These are phyloP conservation scores for Ormyrus pomaceus DNA, from an alignment of 2,888 invertebrate species.

Conservation along the genomic window DNA sequence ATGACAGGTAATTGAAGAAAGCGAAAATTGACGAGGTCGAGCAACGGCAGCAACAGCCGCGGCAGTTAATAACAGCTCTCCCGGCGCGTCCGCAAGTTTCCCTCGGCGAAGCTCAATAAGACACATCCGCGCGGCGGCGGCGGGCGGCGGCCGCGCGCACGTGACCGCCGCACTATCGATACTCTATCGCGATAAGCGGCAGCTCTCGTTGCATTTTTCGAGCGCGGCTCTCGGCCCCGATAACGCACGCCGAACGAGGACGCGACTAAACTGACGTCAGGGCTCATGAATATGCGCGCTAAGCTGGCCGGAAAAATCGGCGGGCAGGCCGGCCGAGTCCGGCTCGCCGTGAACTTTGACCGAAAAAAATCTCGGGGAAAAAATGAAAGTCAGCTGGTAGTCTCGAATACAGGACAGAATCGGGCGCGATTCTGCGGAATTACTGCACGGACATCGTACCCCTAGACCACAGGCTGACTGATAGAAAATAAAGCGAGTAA, in stretches of 20 bases:
- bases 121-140: no score
- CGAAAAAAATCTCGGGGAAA: slow-evolving; percentile 69
- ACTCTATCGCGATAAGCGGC: slow-evolving; percentile 61
- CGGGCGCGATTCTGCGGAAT: slow-evolving; percentile 60
- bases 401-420: slow-evolving; percentile 70
- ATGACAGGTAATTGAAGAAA: no score
- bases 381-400: slow-evolving; percentile 73
- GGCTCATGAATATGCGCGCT: slow-evolving; percentile 54
- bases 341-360: slow-evolving; percentile 62
- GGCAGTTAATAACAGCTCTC: no score
- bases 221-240: slow-evolving; percentile 20
- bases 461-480: slow-evolving; percentile 73
- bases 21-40: no score
- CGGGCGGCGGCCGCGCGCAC: no score
- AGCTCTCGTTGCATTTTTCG: slow-evolving; percentile 6
- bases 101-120: no score
- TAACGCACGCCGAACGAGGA: slow-evolving; percentile 42
- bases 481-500: slow-evolving; percentile 65
- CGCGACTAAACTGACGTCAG: slow-evolving; percentile 62
- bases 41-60: no score
- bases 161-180: slow-evolving; percentile 4
- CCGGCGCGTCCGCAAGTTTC: no score
- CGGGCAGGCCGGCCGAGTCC: slow-evolving; percentile 47
- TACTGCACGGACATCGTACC: slow-evolving; percentile 64
- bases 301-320: slow-evolving; percentile 59